Percentiles rank a stretch among this genome's conserved stretches.
These are phyloP conservation scores for Scolopax mira DNA, from an alignment of 2,113 vertebrate species.

Conservation along the genomic window DNA sequence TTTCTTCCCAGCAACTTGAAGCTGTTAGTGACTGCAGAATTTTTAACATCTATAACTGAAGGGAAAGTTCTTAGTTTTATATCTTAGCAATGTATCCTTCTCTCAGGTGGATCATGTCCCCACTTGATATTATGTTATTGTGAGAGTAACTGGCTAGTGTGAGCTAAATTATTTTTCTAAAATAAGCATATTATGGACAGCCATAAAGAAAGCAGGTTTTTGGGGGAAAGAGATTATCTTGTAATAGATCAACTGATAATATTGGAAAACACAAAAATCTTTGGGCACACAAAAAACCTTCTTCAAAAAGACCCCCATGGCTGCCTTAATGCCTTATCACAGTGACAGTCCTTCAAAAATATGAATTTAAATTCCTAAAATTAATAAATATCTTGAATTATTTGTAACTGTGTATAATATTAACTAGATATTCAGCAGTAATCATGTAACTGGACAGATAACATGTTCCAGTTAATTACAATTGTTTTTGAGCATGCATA, in stretches of 20 bases:
- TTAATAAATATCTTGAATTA: not conserved
- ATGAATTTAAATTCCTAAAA: not conserved
- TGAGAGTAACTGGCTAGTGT: rapidly evolving
- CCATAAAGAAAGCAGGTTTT: not conserved
- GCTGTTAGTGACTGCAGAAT: not conserved
- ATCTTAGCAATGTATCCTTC: not conserved
- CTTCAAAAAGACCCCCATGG: not conserved
- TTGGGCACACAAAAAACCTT: not conserved
- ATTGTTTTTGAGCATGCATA: slow-evolving; percentile 4
- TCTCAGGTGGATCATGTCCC: not conserved
- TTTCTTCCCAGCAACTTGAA: not conserved
- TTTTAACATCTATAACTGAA: not conserved
- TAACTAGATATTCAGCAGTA: slow-evolving; percentile 13
- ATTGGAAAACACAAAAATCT: not conserved
- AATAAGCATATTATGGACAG: not conserved
- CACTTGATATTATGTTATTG: not conserved
- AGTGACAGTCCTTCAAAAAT: not conserved
- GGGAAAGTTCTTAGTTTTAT: not conserved
- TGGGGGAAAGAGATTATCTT: not conserved
- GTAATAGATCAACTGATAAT: not conserved
- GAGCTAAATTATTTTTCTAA: not conserved
- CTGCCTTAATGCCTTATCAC: not conserved
- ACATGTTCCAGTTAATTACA: slow-evolving; percentile 29
- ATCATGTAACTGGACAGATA: slow-evolving; percentile 18
- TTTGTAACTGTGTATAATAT: slow-evolving; percentile 6